Evolutionary conservation across 2,888 invertebrate species (phyloP), one percentile per base, ranked within the genome.

Genomic region (Apodemia duryi): DNA sequence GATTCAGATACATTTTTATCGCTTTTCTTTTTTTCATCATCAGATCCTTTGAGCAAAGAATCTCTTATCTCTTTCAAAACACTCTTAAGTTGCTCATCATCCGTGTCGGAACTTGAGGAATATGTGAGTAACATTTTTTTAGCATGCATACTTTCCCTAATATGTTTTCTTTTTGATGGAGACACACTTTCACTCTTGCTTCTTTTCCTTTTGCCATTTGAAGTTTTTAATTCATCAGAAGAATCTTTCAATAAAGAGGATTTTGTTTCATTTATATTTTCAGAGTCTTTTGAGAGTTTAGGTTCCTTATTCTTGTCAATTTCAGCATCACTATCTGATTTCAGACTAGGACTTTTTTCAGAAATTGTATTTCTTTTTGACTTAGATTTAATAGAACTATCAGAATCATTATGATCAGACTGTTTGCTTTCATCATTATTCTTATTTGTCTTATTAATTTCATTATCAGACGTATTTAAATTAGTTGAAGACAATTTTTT

Each of bases 21-120:
- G 62, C 63, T 66, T 46, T 57, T 28, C 28, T 46, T 67, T 63
- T 66, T 72, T 51, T 67, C 64, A 63, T 84, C 82, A 69, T 78
- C 77, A 35, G 80, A 78, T 2, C 69, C 74, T 69, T 79, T 75
- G 3, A 85, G 73, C 61, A 85, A 74, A n/a, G 74, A 71, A 54
- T 81, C 69, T 71, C 77, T 80, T n/a, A 85, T 82, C 63, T 81
- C 73, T 67, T 81, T 81, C 7, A 82, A 71, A 10, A 72, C 76
- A 73, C 71, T 74, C 68, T 68, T 77, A 28, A 83, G 69, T 64
- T 79, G 71, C 68, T 87, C 84, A 78, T 87, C 85, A 65, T 86
- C 87, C 61, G 83, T 81, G 61, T 88, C 91, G 6, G 91, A 90
- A 73, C 86, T 86, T 41, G 87, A 85, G 52, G 86, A 85, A 71